Evolutionary conservation across 2,113 vertebrate genomes (phyloP).

Genomic region (Pluvialis apricaria): DNA sequence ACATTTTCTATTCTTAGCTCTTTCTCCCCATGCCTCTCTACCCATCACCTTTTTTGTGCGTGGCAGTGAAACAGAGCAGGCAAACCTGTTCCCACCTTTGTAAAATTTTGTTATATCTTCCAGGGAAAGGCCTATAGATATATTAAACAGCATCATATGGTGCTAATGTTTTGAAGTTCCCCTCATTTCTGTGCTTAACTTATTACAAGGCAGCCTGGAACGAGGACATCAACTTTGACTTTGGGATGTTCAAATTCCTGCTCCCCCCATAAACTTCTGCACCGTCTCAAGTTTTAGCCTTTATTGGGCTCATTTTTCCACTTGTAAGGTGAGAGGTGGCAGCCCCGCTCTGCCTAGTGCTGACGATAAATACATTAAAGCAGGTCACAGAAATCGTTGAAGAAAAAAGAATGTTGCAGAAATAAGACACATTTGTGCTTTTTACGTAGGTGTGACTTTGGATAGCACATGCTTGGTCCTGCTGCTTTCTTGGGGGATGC

Average conservation of each 20-base stretch:
- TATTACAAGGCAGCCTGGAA: background rate
- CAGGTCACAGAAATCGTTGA: background rate
- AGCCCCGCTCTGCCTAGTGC: background rate
- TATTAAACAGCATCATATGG: background rate
- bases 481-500: background rate
- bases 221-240: background rate
- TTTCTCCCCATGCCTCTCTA: background rate
- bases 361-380: background rate
- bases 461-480: background rate
- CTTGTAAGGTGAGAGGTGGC: background rate
- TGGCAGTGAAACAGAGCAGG: background rate
- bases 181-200: background rate
- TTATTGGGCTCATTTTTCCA: background rate
- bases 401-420: background rate
- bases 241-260: background rate
- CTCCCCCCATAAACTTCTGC: background rate
- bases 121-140: background rate
- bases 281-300: rapidly evolving
- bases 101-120: background rate
- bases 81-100: background rate
- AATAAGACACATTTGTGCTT: background rate
- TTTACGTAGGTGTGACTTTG: background rate
- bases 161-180: background rate
- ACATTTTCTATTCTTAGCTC: background rate
- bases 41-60: background rate